Conservation (phyloP, 30 jellyfish, hydroid and myxozoan genomes). For the Calvadosia cruxmelitensis region DNA sequence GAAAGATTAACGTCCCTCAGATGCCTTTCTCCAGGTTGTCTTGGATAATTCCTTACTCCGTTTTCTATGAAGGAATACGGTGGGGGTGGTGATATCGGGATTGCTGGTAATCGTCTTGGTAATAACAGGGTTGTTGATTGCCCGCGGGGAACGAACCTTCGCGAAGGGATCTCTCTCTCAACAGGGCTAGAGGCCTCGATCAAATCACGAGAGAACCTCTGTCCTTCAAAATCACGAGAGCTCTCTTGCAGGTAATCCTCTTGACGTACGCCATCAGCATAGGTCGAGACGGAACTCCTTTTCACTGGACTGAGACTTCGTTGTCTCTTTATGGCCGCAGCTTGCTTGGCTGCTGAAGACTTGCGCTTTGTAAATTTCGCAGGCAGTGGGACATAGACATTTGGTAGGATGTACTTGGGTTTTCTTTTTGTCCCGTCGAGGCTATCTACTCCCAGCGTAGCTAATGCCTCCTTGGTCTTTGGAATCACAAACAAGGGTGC, state of each 20-base stretch:
- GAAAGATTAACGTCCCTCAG: not conserved
- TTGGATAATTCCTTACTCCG: not conserved
- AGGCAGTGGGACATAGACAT: not conserved
- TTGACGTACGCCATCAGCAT: too few relatives aligned
- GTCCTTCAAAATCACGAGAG: not conserved
- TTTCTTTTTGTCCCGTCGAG: not conserved
- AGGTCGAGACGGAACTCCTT: not conserved
- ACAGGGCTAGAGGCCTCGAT: not conserved
- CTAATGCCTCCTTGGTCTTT: not conserved
- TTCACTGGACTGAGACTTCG: not conserved
- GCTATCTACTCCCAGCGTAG: too few relatives aligned
- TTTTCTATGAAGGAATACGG: not conserved
- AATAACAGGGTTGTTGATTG: not conserved
- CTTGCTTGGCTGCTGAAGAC: not conserved
- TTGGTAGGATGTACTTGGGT: not conserved
- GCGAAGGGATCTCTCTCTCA: not conserved
- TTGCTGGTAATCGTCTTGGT: not conserved
- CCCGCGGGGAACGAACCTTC: not conserved
- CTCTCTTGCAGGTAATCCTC: not conserved
- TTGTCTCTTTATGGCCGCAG: not conserved
- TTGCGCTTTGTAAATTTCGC: not conserved
- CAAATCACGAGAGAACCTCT: not conserved
- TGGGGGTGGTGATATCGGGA: not conserved
- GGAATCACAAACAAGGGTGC: not conserved
- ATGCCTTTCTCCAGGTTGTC: not conserved